These are phyloP conservation scores for Psittacara wagleri DNA, from an alignment of 2,113 vertebrate genomes.

Conservation along the genomic window DNA sequence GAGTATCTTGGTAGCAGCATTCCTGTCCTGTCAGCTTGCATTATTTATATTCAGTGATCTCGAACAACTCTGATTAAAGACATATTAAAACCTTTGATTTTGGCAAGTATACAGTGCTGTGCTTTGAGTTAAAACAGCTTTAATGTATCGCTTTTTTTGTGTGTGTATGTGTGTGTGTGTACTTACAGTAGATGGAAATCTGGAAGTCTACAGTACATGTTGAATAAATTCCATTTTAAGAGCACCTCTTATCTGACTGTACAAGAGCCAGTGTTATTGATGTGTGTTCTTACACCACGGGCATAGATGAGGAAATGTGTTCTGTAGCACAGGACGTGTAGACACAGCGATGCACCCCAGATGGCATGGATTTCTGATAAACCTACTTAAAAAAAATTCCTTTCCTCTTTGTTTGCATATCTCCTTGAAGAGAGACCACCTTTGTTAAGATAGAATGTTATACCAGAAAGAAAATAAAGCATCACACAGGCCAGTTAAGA, in stretches of 20 bases:
- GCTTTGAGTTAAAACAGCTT: conserved; percentile 18
- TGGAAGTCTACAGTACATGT: neutral
- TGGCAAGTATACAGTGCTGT: neutral
- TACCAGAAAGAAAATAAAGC: conserved; percentile 42
- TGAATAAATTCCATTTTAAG: conserved; percentile 52
- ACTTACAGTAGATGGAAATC: conserved; percentile 34
- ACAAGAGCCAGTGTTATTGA: conserved; percentile 25
- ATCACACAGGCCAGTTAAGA: conserved; percentile 2
- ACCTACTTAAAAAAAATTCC: conserved; percentile 33
- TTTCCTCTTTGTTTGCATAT: conserved; percentile 44
- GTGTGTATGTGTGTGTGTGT: neutral
- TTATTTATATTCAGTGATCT: conserved; percentile 66
- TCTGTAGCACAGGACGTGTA: conserved; percentile 1
- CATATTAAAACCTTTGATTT: conserved; percentile 53
- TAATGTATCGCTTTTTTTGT: neutral
- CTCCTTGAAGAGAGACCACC: conserved; percentile 31
- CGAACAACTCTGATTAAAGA: conserved; percentile 50
- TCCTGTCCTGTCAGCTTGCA: conserved; percentile 44
- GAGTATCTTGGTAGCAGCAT: conserved; percentile 59
- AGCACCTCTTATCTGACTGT: conserved; percentile 42
- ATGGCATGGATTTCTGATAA: conserved; percentile 48
- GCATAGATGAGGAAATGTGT: conserved; percentile 15
- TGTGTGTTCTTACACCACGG: conserved; percentile 9
- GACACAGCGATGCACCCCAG: neutral
- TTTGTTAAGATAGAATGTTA: conserved; percentile 50